Conservation (phyloP, 2,797 vertebrate species). For the Ataeniobius toweri region DNA sequence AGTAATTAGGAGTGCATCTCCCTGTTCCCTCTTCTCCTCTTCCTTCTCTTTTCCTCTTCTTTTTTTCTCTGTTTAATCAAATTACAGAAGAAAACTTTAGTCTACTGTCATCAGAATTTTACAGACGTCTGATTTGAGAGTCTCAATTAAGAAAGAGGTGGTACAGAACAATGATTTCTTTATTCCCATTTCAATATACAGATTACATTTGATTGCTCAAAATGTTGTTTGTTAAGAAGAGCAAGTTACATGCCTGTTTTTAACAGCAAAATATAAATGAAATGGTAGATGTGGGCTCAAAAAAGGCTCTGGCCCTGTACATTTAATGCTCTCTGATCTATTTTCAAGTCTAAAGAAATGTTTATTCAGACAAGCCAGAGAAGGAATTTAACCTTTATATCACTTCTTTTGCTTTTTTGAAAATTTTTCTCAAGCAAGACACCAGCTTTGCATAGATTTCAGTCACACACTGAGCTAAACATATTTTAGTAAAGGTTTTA, state of each 20-base stretch:
- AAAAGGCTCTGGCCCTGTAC: constrained; percentile 40
- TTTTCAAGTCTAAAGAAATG: constrained; percentile 28
- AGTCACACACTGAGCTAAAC: background rate
- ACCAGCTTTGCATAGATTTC: background rate
- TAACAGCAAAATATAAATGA: constrained; percentile 32
- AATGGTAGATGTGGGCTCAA: constrained; percentile 17
- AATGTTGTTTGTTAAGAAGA: constrained; percentile 24
- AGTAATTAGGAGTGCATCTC: constrained; percentile 86
- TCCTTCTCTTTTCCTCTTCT: constrained; percentile 64
- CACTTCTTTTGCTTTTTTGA: background rate
- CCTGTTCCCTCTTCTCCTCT: constrained; percentile 76
- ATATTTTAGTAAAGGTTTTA: background rate
- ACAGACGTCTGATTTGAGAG: constrained; percentile 53
- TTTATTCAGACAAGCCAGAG: constrained; percentile 40
- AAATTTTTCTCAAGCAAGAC: background rate
- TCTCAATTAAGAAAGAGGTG: constrained; percentile 45
- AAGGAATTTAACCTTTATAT: constrained; percentile 22
- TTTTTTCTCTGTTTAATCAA: constrained; percentile 83
- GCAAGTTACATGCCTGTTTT: constrained; percentile 42
- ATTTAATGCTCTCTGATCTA: constrained; percentile 31
- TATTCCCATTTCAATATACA: constrained; percentile 30
- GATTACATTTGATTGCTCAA: constrained; percentile 42
- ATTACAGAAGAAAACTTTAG: constrained; percentile 83
- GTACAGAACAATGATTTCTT: constrained; percentile 42
- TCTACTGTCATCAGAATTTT: constrained; percentile 67